Base-by-base conservation (phyloP, 1,140 invertebrate species). In the Macrocentrus cingulum region DNA sequence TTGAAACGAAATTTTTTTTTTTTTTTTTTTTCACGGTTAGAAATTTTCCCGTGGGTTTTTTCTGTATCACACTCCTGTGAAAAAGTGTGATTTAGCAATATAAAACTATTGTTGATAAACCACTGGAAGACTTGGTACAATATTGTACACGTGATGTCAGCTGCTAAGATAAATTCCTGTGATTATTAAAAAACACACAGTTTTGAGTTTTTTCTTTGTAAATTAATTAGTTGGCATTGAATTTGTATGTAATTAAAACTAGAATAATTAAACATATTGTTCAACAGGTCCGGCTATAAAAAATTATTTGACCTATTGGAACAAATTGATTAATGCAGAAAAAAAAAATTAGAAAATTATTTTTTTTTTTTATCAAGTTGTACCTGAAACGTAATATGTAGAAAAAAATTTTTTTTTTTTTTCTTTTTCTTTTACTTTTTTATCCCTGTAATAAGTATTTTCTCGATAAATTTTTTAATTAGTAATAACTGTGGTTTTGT, bases 321-420 rank as follows among this genome's bases (percentile, higher is more conserved):
- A 64, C 72, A 77, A 79, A 77, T 77, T 42, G 74, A 69, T 76
- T 72, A 56, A 75, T 79, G n/a, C n/a, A n/a, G n/a, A n/a, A n/a
- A 76, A 79, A 71, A 45, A 32, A 59, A 20, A 13, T 32, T 16
- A 65, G 63, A 64, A 66, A 68, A 73, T 64, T 69, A 73, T 52
- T 36, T 56, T 69, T 63, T 62, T 66, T 67, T 64, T 66, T 66
- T 71, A n/a, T 70, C 68, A 64, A 71, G 72, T 72, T 71, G 77
- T 69, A 77, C 76, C 77, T 80, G 77, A 77, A 80, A 80, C n/a
- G 71, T 79, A 80, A 77, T 67, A 69, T 73, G 74, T 73, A 61
- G 64, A 75, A 67, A 66, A 68, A 60, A 32, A 56, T 46, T 48
- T 20, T 45, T 50, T 29, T 32, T 46, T 57, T 65, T 62, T 44